Conservation (phyloP, 2,888 invertebrate species). For the Cistogaster globosa region DNA sequence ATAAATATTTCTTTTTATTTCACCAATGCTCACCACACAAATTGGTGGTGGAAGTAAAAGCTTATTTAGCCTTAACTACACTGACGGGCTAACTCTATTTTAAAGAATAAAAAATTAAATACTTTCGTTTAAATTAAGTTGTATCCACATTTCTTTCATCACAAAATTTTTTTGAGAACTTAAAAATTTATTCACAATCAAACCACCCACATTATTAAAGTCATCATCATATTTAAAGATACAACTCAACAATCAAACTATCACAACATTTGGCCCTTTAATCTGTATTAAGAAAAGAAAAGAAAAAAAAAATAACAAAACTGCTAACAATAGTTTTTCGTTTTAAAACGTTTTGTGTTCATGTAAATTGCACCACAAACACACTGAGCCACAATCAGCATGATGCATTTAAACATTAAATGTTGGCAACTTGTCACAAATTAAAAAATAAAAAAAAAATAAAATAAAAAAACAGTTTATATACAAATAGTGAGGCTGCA, state of each 20-base stretch:
- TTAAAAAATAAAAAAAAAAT: constrained; percentile 35
- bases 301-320: background rate
- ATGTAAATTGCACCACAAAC: constrained; percentile 56
- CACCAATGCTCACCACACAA: too few species aligned
- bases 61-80: too few species aligned
- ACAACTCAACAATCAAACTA: constrained; percentile 46
- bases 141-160: too few species aligned
- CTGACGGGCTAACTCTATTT: too few species aligned
- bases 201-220: constrained; percentile 44
- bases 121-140: too few species aligned
- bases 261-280: constrained; percentile 56
- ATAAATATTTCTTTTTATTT: too few species aligned
- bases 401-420: constrained; percentile 65
- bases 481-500: constrained; percentile 33
- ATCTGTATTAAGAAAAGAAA: constrained; percentile 33
- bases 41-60: too few species aligned
- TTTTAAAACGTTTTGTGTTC: constrained; percentile 46
- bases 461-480: constrained; percentile 1
- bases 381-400: constrained; percentile 49
- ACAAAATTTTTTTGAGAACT: too few species aligned
- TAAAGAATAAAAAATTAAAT: too few species aligned
- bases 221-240: constrained; percentile 17
- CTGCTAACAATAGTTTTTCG: constrained; percentile 46
- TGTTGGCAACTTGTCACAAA: constrained; percentile 69
- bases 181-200: background rate